Evolutionary conservation across 2,797 vertebrate genomes (phyloP).

Genomic region (Diplodus sargus): DNA sequence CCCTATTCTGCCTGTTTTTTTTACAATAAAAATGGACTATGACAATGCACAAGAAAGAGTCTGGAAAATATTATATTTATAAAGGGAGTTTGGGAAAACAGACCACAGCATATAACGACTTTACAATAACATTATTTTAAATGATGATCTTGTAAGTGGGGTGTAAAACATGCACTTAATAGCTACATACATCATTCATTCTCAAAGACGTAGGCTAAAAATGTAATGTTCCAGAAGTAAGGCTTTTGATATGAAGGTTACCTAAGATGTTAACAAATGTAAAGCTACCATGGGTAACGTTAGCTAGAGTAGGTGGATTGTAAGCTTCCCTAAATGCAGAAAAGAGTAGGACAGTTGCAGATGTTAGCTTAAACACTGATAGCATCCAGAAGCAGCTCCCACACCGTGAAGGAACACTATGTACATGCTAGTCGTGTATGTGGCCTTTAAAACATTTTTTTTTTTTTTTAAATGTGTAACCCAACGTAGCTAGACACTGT

Average conservation of each 20-base stretch:
- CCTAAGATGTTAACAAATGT: no score
- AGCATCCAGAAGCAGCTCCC: no score
- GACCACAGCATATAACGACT: background rate
- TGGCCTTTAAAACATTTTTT: no score
- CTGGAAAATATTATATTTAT: no score
- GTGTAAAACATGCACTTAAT: background rate
- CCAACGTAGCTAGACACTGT: no score
- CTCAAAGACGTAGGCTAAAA: background rate
- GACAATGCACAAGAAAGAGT: background rate
- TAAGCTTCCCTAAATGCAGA: background rate
- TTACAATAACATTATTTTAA: background rate
- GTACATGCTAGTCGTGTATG: no score
- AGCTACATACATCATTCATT: no score
- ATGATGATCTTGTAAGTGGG: background rate
- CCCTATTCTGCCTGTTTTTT: background rate
- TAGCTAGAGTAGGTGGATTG: background rate
- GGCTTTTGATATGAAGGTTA: no score
- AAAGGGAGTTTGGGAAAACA: background rate
- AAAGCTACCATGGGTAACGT: background rate
- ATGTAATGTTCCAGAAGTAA: background rate
- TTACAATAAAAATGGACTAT: conserved; percentile 5
- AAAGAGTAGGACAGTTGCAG: background rate
- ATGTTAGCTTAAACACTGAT: background rate
- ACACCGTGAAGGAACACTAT: no score
- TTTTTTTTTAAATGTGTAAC: no score